Conservation (phyloP, 2,113 vertebrate genomes). For the Carassius auratus region DNA sequence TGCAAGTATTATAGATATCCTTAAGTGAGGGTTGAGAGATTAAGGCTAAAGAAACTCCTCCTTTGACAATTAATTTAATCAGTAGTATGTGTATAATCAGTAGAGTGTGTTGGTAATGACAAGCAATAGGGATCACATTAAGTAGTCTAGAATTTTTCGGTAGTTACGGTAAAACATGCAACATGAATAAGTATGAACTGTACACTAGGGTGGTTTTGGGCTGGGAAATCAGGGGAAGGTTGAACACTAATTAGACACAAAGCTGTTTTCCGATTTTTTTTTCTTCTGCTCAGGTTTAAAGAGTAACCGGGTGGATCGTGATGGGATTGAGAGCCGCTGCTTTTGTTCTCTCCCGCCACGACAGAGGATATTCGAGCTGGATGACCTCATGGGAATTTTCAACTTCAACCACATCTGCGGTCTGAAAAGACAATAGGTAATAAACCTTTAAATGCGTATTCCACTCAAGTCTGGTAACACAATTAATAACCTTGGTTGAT, state of each 20-base stretch:
- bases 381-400: slow-evolving; percentile 60
- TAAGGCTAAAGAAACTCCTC: neutral
- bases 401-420: slow-evolving; percentile 52
- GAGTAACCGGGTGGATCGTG: slow-evolving; percentile 28
- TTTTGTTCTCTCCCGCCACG: slow-evolving; percentile 63
- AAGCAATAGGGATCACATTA: slow-evolving; percentile 45
- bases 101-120: slow-evolving; percentile 23
- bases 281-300: slow-evolving; percentile 37
- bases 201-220: slow-evolving; percentile 57
- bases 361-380: slow-evolving; percentile 56
- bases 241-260: slow-evolving; percentile 57
- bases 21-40: neutral
- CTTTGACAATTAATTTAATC: neutral
- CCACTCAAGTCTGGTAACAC: slow-evolving; percentile 53
- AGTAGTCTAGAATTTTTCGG: slow-evolving; percentile 13
- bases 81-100: slow-evolving; percentile 23
- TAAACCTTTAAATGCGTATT: slow-evolving; percentile 63
- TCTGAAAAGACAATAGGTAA: slow-evolving; percentile 65
- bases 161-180: neutral
- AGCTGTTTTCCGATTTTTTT: slow-evolving; percentile 60
- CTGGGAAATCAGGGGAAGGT: slow-evolving; percentile 66
- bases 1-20: neutral
- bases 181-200: slow-evolving; percentile 43
- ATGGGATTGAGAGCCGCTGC: slow-evolving; percentile 36
- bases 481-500: slow-evolving; percentile 57